Base-by-base conservation (phyloP, 2,888 invertebrate genomes). In the Aspidiotus destructor region DNA sequence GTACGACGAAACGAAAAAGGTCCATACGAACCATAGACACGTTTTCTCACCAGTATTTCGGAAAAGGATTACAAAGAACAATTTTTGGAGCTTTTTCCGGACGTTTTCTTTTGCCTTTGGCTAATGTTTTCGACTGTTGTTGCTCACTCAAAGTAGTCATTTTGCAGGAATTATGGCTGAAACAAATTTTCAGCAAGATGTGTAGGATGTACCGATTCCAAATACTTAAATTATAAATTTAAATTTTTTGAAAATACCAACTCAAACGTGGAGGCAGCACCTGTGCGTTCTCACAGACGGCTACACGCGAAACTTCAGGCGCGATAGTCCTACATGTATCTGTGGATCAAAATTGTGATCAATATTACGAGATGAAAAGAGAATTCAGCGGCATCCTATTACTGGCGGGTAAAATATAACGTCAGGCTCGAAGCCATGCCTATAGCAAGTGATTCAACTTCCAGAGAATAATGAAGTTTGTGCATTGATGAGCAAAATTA, bases 71-170 rank as follows among this genome's bases (percentile, higher is more conserved):
- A 41, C 57, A 55, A 8, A 65, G 44, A 6, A 57, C 42, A 8
- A 65, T 28, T 65, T 58, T 65, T 41, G 55, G n/a, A 5, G 57
- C 41, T 11, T n/a, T 44, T 28, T 44, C 55, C 17, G 8, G 11
- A 8, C 42, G 65, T 44, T 65, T 65, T 41, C 55, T 41, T 57
- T 65, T 65, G 10, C 42, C 44, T 55, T 65, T 65, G 8, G 65
- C 57, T 8, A 65, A n/a, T 9, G 55, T 16, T 17, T 41, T 41
- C 17, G 55, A n/a, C 13, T 55, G 65, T 44, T 65, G 17, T 57
- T 65, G 41, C 8, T 41, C 8, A 5, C 41, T 63, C 11, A 63
- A 28, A 2, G 63, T 63, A 3, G 65, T 65, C 65, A 65, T 65
- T 54, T 15, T 63, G 13, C 52, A 52, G 52, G 11, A 52, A 52